Base-by-base conservation (phyloP, 2,888 invertebrate species). In the Ectropis crepuscularia region DNA sequence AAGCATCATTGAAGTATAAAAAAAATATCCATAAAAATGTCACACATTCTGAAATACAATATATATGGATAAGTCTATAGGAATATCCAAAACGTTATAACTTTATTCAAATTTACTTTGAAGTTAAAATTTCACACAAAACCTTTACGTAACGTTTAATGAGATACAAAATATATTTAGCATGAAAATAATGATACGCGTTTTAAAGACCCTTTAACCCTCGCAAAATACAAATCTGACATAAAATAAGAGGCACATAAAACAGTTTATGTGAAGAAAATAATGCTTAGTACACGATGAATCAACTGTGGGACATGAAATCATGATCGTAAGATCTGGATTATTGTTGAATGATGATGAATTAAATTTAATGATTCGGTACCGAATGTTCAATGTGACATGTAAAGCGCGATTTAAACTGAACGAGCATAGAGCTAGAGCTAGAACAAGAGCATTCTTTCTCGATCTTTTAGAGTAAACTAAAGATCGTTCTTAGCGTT, bases 191-290 rank as follows among this genome's bases (percentile, higher is more conserved):
- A 62, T 62, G 63, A 58, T 58, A 58, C 49, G 54, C 57, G 37
- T 57, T 63, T 63, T 53, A 63, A 53, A 46, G 49, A 36, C 41
- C 63, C 48, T 58, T 63, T 50, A 50, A 28, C 54, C 51, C 62
- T 50, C 36, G 45, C 58, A 54, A 60, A 47, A 60, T 60, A 64
- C 64, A 64, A 64, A 64, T 64, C 64, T 51, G 57, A 51, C 60
- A 60, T 55, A 60, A 64, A 60, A 60, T 57, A 60, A 53, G 48
- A 57, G 38, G 12, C 59, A n/a, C 59, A 63, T 57, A 48, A 63
- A 60, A 57, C 64, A 48, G 55, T 64, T 64, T 64, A 64, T 55
- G 58, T 50, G 64, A 60, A 60, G 47, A 61, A 57, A 61, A 54
- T 63, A 63, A 58, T 54, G 50, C 41, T 11, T 45, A 39, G n/a